Conservation (phyloP, 2,797 vertebrate species). For the Gila robusta region DNA sequence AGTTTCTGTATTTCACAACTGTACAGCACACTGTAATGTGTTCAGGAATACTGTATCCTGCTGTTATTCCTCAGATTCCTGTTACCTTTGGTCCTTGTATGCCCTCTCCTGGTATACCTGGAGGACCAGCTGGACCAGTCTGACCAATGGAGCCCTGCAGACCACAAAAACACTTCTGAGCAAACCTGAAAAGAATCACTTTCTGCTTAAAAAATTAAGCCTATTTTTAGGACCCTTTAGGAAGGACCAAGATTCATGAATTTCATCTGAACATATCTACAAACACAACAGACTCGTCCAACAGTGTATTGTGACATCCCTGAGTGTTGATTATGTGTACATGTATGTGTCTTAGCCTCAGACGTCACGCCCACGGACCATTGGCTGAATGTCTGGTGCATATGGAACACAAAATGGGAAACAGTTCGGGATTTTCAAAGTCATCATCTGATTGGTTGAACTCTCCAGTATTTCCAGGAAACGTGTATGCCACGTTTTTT, state of each 20-base stretch:
- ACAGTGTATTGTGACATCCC: neutral
- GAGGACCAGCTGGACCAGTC: conserved; percentile 76
- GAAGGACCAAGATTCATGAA: neutral
- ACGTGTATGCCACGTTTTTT: too few species aligned
- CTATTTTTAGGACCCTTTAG: too few species aligned
- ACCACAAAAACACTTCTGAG: conserved; percentile 14
- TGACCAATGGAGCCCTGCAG: conserved; percentile 82
- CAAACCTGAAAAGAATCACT: neutral
- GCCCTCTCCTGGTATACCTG: conserved; percentile 80
- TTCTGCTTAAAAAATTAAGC: too few species aligned
- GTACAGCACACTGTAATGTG: neutral
- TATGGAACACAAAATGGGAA: neutral
- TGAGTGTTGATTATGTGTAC: neutral
- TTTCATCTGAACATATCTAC: neutral
- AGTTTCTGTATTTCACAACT: neutral
- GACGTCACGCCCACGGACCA: neutral
- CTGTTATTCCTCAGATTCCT: neutral
- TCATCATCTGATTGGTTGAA: neutral
- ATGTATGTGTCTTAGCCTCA: neutral
- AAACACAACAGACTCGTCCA: neutral
- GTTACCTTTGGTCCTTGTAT: conserved; percentile 89
- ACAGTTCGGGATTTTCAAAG: neutral
- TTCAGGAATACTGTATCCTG: neutral
- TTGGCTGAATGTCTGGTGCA: neutral
- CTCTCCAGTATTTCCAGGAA: neutral